phyloP scores from a whole-genome alignment of 2,797 vertebrate genomes.

The Octomys mimax region DNA sequence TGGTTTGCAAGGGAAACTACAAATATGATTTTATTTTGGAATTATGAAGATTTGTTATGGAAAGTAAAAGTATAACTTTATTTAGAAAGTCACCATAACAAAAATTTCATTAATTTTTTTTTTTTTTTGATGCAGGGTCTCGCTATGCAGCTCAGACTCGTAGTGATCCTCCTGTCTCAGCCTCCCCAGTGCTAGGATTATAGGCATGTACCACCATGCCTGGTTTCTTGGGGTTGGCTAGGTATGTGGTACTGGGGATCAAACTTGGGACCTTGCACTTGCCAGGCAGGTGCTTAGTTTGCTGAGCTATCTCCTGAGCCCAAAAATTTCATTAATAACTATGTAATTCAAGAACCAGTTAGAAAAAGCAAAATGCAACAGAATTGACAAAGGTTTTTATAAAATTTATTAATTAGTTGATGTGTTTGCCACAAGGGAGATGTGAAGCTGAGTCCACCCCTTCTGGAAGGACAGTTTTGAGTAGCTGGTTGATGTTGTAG shows the following conservation, averaged over 20 bases:
- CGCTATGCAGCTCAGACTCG: too few species aligned
- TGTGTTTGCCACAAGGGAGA: not conserved
- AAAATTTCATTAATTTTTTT: not conserved
- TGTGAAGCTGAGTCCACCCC: too few species aligned
- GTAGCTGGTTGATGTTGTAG: not conserved
- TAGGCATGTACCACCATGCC: too few species aligned
- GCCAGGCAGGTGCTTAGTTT: too few species aligned
- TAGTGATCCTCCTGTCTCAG: too few species aligned
- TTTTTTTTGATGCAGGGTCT: too few species aligned
- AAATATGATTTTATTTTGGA: slow-evolving; percentile 31
- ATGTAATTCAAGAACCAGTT: not conserved
- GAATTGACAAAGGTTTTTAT: not conserved
- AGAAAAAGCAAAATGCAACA: not conserved
- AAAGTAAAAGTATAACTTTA: slow-evolving; percentile 30
- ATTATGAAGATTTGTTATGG: not conserved
- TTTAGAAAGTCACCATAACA: not conserved
- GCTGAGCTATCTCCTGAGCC: too few species aligned
- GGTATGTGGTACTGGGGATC: too few species aligned
- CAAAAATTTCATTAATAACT: not conserved
- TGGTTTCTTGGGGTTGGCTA: too few species aligned
- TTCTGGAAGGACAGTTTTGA: not conserved
- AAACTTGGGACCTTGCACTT: too few species aligned
- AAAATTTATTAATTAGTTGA: not conserved
- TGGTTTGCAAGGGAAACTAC: not conserved
- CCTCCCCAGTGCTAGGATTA: too few species aligned